phyloP scores from a whole-genome alignment of 1,140 invertebrate species.

The Panonychus citri region DNA sequence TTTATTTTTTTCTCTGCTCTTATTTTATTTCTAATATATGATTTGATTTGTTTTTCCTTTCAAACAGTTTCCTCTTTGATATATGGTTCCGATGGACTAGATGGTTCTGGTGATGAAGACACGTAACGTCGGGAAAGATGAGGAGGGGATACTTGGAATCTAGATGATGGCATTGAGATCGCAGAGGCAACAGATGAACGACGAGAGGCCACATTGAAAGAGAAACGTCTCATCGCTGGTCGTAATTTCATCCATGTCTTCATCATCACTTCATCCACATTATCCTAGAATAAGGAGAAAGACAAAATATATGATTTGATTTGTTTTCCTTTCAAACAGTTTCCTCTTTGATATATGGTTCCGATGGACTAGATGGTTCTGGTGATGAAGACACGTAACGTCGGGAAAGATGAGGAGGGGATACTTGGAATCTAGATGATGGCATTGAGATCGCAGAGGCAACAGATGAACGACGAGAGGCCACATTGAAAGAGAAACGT shows the following conservation, averaged over 20 bases:
- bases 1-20: no score
- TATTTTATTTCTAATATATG: no score
- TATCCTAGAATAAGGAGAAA: background rate
- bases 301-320: background rate
- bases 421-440: background rate
- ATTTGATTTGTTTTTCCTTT: background rate
- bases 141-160: background rate
- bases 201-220: slow-evolving; percentile 13
- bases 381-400: background rate
- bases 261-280: slow-evolving; percentile 14
- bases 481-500: slow-evolving; percentile 16
- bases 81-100: background rate
- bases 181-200: slow-evolving; percentile 1
- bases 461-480: slow-evolving; percentile 1
- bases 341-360: background rate
- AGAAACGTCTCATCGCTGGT: slow-evolving; percentile 15
- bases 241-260: slow-evolving; percentile 22
- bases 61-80: background rate
- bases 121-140: background rate
- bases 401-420: background rate
- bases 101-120: background rate
- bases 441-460: background rate
- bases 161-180: background rate
- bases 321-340: background rate
- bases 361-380: background rate